Conservation (phyloP, 1,140 invertebrate genomes). For the Drosophila seguyi region DNA sequence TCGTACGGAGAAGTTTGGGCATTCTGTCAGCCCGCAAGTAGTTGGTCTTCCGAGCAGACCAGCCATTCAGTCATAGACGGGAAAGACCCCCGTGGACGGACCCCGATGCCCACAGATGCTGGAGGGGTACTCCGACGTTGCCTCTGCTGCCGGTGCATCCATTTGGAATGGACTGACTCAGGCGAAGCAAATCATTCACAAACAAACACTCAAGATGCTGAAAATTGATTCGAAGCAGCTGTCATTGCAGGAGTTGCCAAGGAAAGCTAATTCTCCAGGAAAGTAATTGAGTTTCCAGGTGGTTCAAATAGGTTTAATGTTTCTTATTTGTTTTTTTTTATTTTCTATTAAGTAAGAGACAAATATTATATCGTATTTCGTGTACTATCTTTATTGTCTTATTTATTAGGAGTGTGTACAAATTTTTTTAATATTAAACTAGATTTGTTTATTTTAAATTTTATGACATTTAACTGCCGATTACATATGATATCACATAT, state of each 20-base stretch:
- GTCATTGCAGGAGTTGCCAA: conserved; percentile 2
- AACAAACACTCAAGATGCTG: conserved; percentile 14
- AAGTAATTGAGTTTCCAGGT: conserved; percentile 5
- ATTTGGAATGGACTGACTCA: conserved; percentile 15
- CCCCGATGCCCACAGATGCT: conserved; percentile 28
- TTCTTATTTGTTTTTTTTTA: neutral
- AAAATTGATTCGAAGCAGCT: conserved; percentile 38
- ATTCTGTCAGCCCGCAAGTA: conserved; percentile 61
- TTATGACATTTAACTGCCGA: neutral
- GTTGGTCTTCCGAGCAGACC: conserved; percentile 40
- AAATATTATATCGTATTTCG: neutral
- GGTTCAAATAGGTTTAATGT: neutral
- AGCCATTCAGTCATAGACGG: conserved; percentile 34
- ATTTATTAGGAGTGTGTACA: no score
- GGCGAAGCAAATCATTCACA: conserved; percentile 59
- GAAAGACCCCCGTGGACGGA: conserved; percentile 48
- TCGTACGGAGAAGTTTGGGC: conserved; percentile 59
- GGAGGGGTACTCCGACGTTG: conserved; percentile 13
- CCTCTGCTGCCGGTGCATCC: conserved; percentile 17
- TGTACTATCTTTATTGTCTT: no score
- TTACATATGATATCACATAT: conserved; percentile 48
- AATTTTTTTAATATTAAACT: no score
- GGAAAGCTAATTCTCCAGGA: neutral
- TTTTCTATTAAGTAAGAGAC: neutral
- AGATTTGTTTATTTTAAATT: neutral